These are phyloP conservation scores for Muscina levida DNA, from an alignment of 2,888 invertebrate genomes.

Conservation along the genomic window DNA sequence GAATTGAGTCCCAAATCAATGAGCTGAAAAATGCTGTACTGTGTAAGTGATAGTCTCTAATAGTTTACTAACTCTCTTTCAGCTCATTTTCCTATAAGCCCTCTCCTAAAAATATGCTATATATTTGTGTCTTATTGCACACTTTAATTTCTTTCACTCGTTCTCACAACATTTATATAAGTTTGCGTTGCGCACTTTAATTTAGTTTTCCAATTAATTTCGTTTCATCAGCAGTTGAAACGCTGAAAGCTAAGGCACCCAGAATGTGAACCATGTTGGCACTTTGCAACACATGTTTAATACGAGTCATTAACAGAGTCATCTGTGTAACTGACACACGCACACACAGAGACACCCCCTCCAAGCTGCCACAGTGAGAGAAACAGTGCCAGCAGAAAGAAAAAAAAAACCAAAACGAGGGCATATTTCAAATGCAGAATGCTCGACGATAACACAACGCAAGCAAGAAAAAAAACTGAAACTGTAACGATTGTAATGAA, in stretches of 20 bases:
- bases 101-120: background rate
- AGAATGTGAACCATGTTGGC: constrained; percentile 13
- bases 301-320: constrained; percentile 36
- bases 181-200: constrained; percentile 7
- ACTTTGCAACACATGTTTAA: constrained; percentile 34
- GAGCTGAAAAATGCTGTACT: too few relatives aligned
- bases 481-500: constrained; percentile 14
- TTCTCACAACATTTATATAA: background rate
- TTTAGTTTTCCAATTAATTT: constrained; percentile 40
- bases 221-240: background rate
- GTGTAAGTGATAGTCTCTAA: too few relatives aligned
- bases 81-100: too few relatives aligned
- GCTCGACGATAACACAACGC: too few relatives aligned
- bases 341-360: background rate
- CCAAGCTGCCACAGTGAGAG: too few relatives aligned
- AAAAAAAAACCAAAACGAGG: too few relatives aligned
- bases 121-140: background rate
- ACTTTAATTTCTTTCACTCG: background rate
- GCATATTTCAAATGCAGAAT: constrained; percentile 3
- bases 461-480: background rate
- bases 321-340: constrained; percentile 3
- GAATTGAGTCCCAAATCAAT: too few relatives aligned
- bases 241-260: background rate
- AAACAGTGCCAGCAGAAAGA: too few relatives aligned
- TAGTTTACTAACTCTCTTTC: too few relatives aligned